Percentiles rank a stretch among this genome's conserved stretches.
phyloP scores from a whole-genome alignment of 2,797 vertebrate genomes.

The Galago senegalensis region DNA sequence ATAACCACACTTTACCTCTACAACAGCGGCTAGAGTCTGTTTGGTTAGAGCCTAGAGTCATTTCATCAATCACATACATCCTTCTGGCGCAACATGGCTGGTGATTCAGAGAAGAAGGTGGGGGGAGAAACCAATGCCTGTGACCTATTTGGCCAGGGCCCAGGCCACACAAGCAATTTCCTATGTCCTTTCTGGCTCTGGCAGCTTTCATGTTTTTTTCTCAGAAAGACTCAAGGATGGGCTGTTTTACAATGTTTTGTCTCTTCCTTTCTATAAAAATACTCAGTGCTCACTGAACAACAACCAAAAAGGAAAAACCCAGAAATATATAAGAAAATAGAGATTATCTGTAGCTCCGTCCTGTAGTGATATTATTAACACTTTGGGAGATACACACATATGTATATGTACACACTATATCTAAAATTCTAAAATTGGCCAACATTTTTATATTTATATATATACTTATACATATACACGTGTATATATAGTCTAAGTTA shows the following conservation, averaged over 20 bases:
- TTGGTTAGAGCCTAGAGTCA: neutral
- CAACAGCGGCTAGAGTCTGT: neutral
- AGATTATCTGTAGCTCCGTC: neutral
- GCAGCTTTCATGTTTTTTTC: constrained; percentile 35
- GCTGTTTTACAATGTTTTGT: constrained; percentile 27
- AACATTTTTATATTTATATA: neutral
- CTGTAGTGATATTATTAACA: neutral
- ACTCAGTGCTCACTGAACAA: neutral
- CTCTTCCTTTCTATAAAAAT: constrained; percentile 35
- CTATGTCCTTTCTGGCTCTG: constrained; percentile 56
- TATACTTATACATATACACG: neutral
- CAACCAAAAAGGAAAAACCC: constrained; percentile 23
- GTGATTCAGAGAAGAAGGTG: neutral
- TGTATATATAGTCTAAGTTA: neutral
- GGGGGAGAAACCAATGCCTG: neutral
- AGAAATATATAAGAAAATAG: constrained; percentile 5
- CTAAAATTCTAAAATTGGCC: neutral
- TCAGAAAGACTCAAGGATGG: constrained; percentile 31
- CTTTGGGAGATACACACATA: neutral
- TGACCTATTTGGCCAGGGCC: constrained; percentile 56
- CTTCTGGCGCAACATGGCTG: neutral
- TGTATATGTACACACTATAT: neutral
- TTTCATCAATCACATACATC: neutral
- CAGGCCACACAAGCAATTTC: constrained; percentile 44
- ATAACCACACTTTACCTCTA: neutral